These are phyloP conservation scores for Bellardia bayeri DNA, from an alignment of 2,888 invertebrate genomes.

Conservation along the genomic window DNA sequence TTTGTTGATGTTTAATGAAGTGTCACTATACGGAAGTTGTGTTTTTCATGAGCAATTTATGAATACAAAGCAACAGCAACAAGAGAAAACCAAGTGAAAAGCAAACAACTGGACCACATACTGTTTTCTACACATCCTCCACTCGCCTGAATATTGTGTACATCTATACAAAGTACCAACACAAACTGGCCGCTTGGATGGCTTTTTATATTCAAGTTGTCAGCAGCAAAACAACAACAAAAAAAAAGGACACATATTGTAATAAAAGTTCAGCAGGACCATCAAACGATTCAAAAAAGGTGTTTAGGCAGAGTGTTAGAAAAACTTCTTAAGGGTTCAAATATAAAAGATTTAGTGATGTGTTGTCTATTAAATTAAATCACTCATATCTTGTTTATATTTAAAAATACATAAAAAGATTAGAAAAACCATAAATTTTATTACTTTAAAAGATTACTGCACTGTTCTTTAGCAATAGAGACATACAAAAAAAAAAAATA, in stretches of 20 bases:
- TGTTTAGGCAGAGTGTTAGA: constrained; percentile 46
- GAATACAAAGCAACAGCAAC: constrained; percentile 51
- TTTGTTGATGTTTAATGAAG: constrained; percentile 70
- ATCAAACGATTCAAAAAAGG: constrained; percentile 37
- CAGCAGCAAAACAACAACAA: constrained; percentile 3
- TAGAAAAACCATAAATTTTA: not conserved
- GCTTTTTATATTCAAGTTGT: constrained; percentile 27
- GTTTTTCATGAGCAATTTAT: constrained; percentile 68
- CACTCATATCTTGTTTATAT: not conserved
- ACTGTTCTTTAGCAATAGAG: constrained; percentile 10
- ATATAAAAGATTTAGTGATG: constrained; percentile 58
- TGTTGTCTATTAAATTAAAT: constrained; percentile 58
- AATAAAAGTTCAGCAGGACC: not conserved
- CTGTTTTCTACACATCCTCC: constrained; percentile 32
- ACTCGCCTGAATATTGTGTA: not conserved
- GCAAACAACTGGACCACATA: constrained; percentile 61
- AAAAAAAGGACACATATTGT: constrained; percentile 16
- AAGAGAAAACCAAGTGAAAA: constrained; percentile 14
- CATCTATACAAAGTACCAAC: constrained; percentile 35
- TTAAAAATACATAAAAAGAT: not conserved
- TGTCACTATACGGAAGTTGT: constrained; percentile 71
- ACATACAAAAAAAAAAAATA: not conserved
- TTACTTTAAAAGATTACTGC: not conserved
- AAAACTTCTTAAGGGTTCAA: constrained; percentile 27
- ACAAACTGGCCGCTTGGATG: constrained; percentile 27